A percentile compares a stretch with the other conserved stretches of the same genome.
Conservation (phyloP, 2,888 invertebrate species). For the Gastracanthus pulcherrimus region DNA sequence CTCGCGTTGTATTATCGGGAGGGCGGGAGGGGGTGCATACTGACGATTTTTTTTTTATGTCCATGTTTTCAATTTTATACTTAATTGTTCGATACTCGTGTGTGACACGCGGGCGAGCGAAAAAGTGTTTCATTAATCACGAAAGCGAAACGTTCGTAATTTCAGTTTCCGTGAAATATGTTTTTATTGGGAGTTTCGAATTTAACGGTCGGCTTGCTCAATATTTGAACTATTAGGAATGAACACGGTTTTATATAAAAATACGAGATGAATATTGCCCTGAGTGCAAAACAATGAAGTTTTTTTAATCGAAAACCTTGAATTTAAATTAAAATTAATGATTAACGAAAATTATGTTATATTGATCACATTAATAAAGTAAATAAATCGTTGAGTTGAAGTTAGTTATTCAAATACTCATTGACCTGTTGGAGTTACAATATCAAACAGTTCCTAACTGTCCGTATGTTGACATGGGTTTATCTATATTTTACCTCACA, state of each 20-base stretch:
- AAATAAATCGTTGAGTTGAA: too few species aligned
- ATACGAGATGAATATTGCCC: too few species aligned
- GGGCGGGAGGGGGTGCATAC: neutral
- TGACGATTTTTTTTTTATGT: neutral
- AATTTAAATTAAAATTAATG: too few species aligned
- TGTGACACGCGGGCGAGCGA: neutral
- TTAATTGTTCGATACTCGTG: conserved; percentile 22
- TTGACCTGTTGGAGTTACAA: too few species aligned
- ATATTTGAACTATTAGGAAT: neutral
- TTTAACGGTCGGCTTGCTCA: neutral
- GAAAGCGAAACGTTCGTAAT: neutral
- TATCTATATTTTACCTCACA: too few species aligned
- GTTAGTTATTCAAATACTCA: too few species aligned
- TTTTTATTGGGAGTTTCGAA: conserved; percentile 16
- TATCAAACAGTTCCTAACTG: too few species aligned
- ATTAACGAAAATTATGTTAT: too few species aligned
- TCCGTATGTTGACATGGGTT: too few species aligned
- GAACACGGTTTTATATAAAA: neutral
- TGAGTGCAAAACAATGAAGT: too few species aligned
- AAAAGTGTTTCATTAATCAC: conserved; percentile 35
- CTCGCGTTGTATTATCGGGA: conserved; percentile 2
- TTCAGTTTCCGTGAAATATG: conserved; percentile 9
- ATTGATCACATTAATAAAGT: too few species aligned
- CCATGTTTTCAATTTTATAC: conserved; percentile 31
- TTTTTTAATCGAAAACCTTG: too few species aligned